Conservation (phyloP, 2,797 vertebrate species). For the Microtus californicus region DNA sequence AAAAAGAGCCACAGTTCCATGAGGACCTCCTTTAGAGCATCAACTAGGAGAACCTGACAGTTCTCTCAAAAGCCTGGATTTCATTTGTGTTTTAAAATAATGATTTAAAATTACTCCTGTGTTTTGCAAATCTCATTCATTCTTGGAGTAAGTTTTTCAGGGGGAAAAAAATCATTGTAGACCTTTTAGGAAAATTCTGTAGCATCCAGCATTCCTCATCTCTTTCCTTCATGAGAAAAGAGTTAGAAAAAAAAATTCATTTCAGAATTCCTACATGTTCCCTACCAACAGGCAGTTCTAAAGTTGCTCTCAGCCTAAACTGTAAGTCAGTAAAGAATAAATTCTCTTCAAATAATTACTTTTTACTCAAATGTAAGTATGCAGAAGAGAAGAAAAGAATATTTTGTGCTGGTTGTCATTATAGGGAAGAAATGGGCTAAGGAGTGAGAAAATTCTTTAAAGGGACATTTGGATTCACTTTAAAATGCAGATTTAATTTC, state of each 20-base stretch:
- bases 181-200: constrained; percentile 39
- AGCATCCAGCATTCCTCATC: background rate
- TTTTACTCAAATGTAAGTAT: constrained; percentile 40
- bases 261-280: constrained; percentile 17
- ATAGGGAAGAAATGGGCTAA: background rate
- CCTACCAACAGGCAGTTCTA: background rate
- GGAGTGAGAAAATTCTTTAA: constrained; percentile 55
- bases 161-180: background rate
- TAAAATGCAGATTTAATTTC: constrained; percentile 73
- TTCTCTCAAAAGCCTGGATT: constrained; percentile 41
- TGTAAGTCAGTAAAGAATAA: background rate
- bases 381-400: background rate
- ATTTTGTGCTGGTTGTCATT: constrained; percentile 61
- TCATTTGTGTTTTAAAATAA: constrained; percentile 64
- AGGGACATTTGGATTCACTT: constrained; percentile 72
- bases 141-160: constrained; percentile 12
- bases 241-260: background rate
- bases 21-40: background rate
- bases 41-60: background rate
- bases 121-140: constrained; percentile 30
- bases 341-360: constrained; percentile 30
- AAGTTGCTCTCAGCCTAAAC: background rate
- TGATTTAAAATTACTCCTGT: constrained; percentile 42
- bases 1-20: background rate
- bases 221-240: background rate